Evolutionary conservation across 2,113 vertebrate species (phyloP).

Genomic region (Phalacrocorax carbo): DNA sequence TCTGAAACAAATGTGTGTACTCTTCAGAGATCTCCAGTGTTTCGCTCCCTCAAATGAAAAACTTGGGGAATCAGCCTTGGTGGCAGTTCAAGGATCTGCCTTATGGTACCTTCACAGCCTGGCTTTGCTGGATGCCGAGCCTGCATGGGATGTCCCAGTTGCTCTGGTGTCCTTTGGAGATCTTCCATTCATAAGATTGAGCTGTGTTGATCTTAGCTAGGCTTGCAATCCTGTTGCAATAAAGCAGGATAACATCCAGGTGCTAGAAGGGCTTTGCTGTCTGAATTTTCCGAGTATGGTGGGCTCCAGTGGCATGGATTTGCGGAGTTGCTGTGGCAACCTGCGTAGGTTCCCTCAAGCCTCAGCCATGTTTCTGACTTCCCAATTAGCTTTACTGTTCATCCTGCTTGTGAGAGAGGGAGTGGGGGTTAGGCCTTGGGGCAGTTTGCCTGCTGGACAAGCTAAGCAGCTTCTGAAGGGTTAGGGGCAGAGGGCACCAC

Average conservation of each 20-base stretch:
- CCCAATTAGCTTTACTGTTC: neutral
- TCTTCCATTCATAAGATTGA: neutral
- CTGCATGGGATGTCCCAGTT: neutral
- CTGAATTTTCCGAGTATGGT: neutral
- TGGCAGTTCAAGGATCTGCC: neutral
- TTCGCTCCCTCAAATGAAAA: neutral
- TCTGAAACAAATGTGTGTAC: neutral
- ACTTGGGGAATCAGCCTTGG: neutral
- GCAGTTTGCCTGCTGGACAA: neutral
- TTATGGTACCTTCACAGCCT: neutral
- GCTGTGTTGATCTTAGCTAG: neutral
- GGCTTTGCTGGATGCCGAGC: neutral
- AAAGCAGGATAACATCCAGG: neutral
- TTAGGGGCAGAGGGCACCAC: neutral
- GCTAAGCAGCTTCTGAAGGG: neutral
- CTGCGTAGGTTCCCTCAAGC: neutral
- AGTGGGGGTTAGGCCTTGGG: neutral
- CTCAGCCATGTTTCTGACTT: neutral
- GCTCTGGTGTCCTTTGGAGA: neutral
- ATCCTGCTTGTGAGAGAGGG: neutral
- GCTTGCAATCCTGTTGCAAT: neutral
- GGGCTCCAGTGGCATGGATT: neutral
- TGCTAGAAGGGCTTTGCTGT: neutral
- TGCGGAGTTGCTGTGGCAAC: slow-evolving; percentile 24
- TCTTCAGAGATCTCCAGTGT: neutral